These are phyloP conservation scores for Mimachlamys varia DNA, from an alignment of 2,888 invertebrate species.

Conservation along the genomic window DNA sequence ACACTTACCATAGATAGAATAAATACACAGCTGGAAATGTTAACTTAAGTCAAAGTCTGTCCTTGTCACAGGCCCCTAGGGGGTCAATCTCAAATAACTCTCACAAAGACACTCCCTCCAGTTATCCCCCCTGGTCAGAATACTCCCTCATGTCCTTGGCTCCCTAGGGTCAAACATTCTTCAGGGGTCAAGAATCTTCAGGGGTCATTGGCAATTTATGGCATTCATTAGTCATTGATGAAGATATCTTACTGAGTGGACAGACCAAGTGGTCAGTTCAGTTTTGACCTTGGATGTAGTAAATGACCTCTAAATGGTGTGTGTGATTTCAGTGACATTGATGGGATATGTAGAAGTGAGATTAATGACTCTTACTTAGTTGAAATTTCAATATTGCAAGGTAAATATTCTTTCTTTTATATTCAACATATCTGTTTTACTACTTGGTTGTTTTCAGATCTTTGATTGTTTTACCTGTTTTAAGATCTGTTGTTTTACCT, in stretches of 20 bases:
- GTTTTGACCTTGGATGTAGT: background rate
- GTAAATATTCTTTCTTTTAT: background rate
- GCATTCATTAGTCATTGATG: conserved; percentile 28
- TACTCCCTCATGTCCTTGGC: background rate
- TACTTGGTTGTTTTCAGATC: background rate
- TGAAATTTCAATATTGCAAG: background rate
- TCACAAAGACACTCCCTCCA: background rate
- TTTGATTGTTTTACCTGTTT: no score
- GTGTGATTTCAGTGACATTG: background rate
- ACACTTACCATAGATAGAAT: background rate
- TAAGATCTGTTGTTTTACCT: no score
- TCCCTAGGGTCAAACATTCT: background rate
- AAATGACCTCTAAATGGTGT: background rate
- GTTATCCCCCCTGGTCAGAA: background rate
- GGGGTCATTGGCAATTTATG: background rate
- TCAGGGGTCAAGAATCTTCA: conserved; percentile 12
- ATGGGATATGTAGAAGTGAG: background rate
- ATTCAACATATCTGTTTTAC: background rate
- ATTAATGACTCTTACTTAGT: background rate
- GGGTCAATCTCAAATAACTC: background rate
- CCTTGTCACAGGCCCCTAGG: background rate
- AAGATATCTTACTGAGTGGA: background rate
- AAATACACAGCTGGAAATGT: background rate
- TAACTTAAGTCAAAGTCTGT: background rate
- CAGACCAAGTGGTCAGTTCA: background rate